These are phyloP conservation scores for Sialia sialis DNA, from an alignment of 2,113 vertebrate genomes.

Conservation along the genomic window DNA sequence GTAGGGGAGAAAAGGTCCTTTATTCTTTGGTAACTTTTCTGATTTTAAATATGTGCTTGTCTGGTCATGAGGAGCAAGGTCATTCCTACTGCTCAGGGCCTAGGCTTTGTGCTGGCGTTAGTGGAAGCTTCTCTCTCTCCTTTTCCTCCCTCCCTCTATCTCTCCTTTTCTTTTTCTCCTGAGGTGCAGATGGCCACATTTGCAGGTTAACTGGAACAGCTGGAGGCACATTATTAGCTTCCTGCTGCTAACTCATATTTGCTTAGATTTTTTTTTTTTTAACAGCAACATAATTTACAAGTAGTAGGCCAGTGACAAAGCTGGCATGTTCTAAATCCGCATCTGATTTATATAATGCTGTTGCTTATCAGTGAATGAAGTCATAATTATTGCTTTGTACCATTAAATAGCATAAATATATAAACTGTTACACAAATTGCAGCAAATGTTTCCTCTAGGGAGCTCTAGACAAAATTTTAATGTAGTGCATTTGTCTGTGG, in stretches of 20 bases:
- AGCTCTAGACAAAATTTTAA: conserved; percentile 86
- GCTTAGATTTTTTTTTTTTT: conserved; percentile 84
- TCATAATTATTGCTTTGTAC: conserved; percentile 85
- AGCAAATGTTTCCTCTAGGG: conserved; percentile 76
- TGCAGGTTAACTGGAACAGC: conserved; percentile 99
- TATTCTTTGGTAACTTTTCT: conserved; percentile 48
- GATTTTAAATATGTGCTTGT: conserved; percentile 9
- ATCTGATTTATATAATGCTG: conserved; percentile 77
- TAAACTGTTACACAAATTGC: conserved; percentile 83
- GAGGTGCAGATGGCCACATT: conserved; percentile 99
- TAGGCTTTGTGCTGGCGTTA: conserved; percentile 64
- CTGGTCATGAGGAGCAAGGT: conserved; percentile 79
- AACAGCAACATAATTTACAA: conserved; percentile 87
- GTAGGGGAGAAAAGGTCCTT: conserved; percentile 20
- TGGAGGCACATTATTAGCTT: conserved; percentile 99
- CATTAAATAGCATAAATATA: conserved; percentile 85
- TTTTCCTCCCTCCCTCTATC: conserved; percentile 60
- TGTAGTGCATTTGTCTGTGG: conserved; percentile 82
- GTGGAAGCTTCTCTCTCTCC: conserved; percentile 47
- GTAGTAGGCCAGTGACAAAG: conserved; percentile 80
- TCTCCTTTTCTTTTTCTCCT: conserved; percentile 79
- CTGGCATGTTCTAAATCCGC: conserved; percentile 77
- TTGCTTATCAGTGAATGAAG: conserved; percentile 82
- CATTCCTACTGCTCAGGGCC: conserved; percentile 71
- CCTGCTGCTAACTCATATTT: conserved; percentile 99